A percentile compares a stretch with the other conserved stretches of the same genome.
These are phyloP conservation scores for Trichacis sp. DNA, from an alignment of 2,888 invertebrate genomes.

Conservation along the genomic window DNA sequence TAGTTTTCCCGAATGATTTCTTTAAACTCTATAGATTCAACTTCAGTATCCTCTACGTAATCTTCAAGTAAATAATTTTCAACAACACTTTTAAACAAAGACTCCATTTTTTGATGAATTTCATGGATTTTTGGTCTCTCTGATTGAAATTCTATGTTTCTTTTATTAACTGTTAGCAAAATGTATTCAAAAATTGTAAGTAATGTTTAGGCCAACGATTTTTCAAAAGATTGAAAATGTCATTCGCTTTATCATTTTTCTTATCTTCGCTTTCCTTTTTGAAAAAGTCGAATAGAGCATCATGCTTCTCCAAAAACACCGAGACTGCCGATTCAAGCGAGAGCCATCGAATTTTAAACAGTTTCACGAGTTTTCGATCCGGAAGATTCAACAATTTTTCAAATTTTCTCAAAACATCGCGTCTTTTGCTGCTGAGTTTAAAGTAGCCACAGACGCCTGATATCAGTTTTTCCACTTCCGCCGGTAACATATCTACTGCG, in stretches of 20 bases:
- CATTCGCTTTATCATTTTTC: neutral
- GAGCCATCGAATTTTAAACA: constrained; percentile 46
- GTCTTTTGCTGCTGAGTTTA: constrained; percentile 51
- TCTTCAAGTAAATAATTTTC: constrained; percentile 25
- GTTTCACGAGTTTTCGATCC: constrained; percentile 49
- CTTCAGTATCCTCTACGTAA: constrained; percentile 24
- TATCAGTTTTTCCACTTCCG: constrained; percentile 45
- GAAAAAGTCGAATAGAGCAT: constrained; percentile 44
- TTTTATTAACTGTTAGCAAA: constrained; percentile 30
- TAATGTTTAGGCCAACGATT: constrained; percentile 27
- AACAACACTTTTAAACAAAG: constrained; percentile 18
- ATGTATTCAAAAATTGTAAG: constrained; percentile 39
- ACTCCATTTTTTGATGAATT: constrained; percentile 31
- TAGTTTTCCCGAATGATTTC: constrained; percentile 19
- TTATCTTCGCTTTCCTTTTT: constrained; percentile 3
- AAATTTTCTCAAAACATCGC: constrained; percentile 35
- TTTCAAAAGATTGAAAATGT: constrained; percentile 16
- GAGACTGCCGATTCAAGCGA: constrained; percentile 42
- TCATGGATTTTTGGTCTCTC: constrained; percentile 36
- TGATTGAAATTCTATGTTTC: constrained; percentile 40
- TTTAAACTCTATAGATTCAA: constrained; percentile 18
- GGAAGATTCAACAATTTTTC: constrained; percentile 47
- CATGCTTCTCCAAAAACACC: constrained; percentile 43
- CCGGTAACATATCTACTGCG: constrained; percentile 54
- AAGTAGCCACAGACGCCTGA: constrained; percentile 56